These are phyloP conservation scores for Acanthornis magna DNA, from an alignment of 2,797 vertebrate genomes.

Conservation along the genomic window DNA sequence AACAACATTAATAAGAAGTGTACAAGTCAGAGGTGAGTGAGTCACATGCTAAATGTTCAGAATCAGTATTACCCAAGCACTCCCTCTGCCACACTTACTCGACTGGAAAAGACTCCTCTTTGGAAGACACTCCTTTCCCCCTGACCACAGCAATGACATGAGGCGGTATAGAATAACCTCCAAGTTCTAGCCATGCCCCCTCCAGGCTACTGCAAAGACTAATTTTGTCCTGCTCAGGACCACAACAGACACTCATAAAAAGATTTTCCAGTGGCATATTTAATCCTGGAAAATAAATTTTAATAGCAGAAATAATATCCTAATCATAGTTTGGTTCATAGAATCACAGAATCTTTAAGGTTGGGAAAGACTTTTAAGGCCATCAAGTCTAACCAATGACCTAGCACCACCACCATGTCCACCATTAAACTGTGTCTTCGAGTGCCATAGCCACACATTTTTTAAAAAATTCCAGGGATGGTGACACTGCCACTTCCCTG, in stretches of 20 bases:
- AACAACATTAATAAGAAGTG: not conserved
- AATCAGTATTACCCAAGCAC: not conserved
- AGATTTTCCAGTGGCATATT: not conserved
- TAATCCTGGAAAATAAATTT: not conserved
- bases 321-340: not conserved
- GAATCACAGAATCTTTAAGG: not conserved
- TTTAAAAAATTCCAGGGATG: not conserved
- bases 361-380: not conserved
- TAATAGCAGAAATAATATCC: not conserved
- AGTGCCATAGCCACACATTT: not conserved
- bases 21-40: not conserved
- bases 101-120: not conserved
- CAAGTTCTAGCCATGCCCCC: fast-evolving
- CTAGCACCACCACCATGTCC: not conserved
- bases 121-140: not conserved
- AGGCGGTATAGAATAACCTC: not conserved
- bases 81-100: not conserved
- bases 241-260: not conserved
- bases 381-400: not conserved
- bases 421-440: fast-evolving
- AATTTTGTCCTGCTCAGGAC: not conserved
- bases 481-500: not conserved
- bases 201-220: not conserved
- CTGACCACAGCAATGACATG: not conserved
- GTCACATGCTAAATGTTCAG: not conserved